Evolutionary conservation across 2,113 vertebrate species (phyloP), one percentile per base, ranked within the genome.

Genomic region (Epinephelus cyanopodus): DNA sequence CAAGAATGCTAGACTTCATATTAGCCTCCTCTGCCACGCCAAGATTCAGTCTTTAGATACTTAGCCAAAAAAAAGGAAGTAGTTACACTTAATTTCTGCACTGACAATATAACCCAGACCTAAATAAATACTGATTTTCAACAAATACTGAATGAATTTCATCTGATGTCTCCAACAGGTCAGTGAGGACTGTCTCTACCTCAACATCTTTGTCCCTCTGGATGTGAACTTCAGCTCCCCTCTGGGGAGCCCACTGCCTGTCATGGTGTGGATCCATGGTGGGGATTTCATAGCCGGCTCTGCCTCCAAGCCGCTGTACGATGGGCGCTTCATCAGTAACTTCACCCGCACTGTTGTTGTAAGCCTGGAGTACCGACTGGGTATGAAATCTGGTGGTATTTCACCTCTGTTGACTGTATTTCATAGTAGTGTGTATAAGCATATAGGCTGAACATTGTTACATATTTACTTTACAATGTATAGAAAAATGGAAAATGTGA

Each of bases 261-360:
- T 95, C 74, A 93, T 96, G 95, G 93, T 95, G 69, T 96, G 95
- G 95, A 94, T 96, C 84, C 95, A 96, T 3, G 95, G 95, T 0
- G 95, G 95, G 13, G 93, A 95, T 63, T 96, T 96, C 67, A 93
- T 95, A 0, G 95, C 92, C 0, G 95, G 95, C 2, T 94, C 95
- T 0, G 95, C 95, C 79, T 95, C 95, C 62, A 96, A 95, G 69
- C 94, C 94, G 0, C 83, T 96, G 77, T 95, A 95, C 18, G 95
- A 96, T 3, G 95, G 95, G 37, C 92, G 95, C 68, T 96, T 94
- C 88, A 90, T 96, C 87, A 93, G 94, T 58, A 96, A 95, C 93
- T 94, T 93, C 77, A 95, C 94, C 48, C 83, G 83, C 79, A 95
- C 92, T 2, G 65, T 96, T 42, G 90, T 96, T 37, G 95, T 96